Evolutionary conservation across 2,888 invertebrate species (phyloP).

Genomic region (Hypomecis atomaria): DNA sequence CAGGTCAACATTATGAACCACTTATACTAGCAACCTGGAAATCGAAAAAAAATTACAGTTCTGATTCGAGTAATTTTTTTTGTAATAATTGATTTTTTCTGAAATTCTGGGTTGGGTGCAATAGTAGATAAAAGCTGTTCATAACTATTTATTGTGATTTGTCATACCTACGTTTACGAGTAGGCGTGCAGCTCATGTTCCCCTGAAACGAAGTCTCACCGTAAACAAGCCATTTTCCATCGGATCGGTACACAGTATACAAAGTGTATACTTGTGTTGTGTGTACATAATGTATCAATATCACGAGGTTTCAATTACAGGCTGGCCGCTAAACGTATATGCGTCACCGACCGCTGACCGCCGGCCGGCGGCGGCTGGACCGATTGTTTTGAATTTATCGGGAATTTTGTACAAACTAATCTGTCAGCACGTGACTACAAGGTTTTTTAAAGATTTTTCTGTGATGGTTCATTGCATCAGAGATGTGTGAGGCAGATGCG

Average conservation of each 20-base stretch:
- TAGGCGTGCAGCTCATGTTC: background rate
- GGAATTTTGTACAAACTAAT: background rate
- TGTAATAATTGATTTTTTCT: too few species aligned
- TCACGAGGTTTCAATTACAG: slow-evolving; percentile 82
- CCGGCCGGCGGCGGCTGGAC: slow-evolving; percentile 6
- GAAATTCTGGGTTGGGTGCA: too few species aligned
- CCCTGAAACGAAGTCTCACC: slow-evolving; percentile 2
- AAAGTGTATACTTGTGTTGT: slow-evolving; percentile 39
- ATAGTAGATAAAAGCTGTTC: too few species aligned
- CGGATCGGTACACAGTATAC: slow-evolving; percentile 40
- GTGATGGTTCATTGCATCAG: too few species aligned
- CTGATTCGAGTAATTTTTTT: too few species aligned
- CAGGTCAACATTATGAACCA: too few species aligned
- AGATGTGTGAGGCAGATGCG: too few species aligned
- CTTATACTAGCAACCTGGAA: too few species aligned
- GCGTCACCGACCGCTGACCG: slow-evolving; percentile 46
- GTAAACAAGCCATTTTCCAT: slow-evolving; percentile 16
- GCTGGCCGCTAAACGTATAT: slow-evolving; percentile 66
- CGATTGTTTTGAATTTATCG: slow-evolving; percentile 1
- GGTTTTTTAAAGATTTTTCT: too few species aligned
- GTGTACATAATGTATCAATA: slow-evolving; percentile 57
- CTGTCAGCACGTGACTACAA: too few species aligned
- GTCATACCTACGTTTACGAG: background rate
- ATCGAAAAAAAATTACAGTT: too few species aligned
- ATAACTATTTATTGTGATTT: too few species aligned